Percentiles rank a stretch among this genome's conserved stretches.
phyloP scores from a whole-genome alignment of 2,113 vertebrate species.

The Leucosticte australis region DNA sequence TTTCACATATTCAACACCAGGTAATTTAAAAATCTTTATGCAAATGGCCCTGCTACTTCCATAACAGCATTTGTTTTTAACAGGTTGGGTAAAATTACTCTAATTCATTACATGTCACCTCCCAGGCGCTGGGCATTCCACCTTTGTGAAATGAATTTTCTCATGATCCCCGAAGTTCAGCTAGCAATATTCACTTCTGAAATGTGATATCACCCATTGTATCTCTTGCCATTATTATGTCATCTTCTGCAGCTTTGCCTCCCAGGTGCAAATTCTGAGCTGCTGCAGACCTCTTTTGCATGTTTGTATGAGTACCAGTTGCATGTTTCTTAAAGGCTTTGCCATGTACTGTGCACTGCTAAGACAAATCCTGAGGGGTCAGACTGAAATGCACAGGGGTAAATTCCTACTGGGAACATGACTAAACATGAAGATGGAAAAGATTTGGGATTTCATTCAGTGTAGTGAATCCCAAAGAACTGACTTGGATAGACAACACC shows the following conservation, averaged over 20 bases:
- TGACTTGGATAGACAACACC: background rate
- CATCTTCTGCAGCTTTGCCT: background rate
- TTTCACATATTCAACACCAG: background rate
- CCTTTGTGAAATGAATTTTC: background rate
- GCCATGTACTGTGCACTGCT: background rate
- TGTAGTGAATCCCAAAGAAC: background rate
- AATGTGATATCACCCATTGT: background rate
- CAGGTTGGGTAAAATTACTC: background rate
- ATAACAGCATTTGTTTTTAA: background rate
- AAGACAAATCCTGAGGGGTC: background rate
- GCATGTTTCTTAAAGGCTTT: background rate
- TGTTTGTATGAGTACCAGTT: background rate
- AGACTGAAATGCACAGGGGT: background rate
- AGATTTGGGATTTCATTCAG: background rate
- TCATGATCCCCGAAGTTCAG: background rate
- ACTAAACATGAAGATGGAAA: background rate
- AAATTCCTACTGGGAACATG: background rate
- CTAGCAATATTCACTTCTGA: background rate
- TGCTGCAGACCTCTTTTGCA: background rate
- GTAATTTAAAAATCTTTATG: background rate
- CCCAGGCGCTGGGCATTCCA: background rate
- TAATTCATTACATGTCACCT: background rate
- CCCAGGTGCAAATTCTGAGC: background rate
- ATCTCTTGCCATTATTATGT: background rate
- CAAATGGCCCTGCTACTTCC: background rate